Evolutionary conservation across 2,113 vertebrate genomes (phyloP).

Genomic region (Martes martes): DNA sequence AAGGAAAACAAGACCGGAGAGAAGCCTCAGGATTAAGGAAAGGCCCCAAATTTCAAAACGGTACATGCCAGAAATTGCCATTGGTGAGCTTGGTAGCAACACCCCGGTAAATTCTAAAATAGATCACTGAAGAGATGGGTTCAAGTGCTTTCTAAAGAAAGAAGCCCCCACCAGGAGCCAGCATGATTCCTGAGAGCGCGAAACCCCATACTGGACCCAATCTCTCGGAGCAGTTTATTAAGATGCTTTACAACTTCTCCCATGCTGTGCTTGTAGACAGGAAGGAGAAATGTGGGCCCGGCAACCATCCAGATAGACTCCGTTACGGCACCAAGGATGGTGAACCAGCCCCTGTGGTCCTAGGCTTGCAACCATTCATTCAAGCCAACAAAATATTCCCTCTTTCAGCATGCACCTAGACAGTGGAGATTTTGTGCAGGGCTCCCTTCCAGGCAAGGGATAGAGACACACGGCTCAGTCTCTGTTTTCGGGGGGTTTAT

Average conservation of each 20-base stretch:
- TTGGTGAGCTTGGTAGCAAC: not conserved
- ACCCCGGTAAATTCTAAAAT: not conserved
- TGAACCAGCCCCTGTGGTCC: no score
- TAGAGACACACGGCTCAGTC: not conserved
- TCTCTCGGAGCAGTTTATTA: not conserved
- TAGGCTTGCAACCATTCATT: not conserved
- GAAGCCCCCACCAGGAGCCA: not conserved
- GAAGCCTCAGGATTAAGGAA: not conserved
- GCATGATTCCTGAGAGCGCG: not conserved
- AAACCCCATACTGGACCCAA: fast-evolving
- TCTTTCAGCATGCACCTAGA: not conserved
- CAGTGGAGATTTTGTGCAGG: not conserved
- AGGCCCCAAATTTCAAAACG: not conserved
- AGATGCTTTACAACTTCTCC: not conserved
- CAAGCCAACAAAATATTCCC: not conserved
- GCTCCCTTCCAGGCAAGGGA: not conserved
- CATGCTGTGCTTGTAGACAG: not conserved
- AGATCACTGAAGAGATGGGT: not conserved
- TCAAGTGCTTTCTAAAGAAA: not conserved
- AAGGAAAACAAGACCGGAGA: not conserved
- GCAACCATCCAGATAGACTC: not conserved
- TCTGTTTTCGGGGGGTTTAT: not conserved
- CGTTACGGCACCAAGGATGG: not conserved
- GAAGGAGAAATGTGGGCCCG: not conserved
- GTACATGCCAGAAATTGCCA: not conserved